phyloP scores from a whole-genome alignment of 2,888 invertebrate genomes.

The Drosophila nr. fundita region DNA sequence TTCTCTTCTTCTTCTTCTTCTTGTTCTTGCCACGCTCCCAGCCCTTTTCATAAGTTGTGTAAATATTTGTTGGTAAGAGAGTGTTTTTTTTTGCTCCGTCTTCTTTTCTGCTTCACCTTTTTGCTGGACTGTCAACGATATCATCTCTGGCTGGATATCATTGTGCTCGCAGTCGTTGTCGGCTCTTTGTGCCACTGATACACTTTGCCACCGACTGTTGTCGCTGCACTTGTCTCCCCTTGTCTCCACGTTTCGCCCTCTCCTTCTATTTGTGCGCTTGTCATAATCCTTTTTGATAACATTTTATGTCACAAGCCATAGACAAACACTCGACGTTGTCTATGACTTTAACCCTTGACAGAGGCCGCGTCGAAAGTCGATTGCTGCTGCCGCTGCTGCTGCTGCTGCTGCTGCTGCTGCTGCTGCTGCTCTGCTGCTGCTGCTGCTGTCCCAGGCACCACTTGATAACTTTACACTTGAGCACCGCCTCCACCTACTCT shows the following conservation, averaged over 20 bases:
- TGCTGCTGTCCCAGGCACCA: constrained; percentile 56
- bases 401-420: constrained; percentile 18
- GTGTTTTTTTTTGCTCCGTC: constrained; percentile 6
- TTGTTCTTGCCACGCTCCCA: constrained; percentile 34
- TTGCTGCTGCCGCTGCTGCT: constrained; percentile 1
- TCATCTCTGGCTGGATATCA: constrained; percentile 41
- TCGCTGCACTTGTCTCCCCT: constrained; percentile 14
- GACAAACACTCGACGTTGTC: constrained; percentile 76
- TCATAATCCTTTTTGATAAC: constrained; percentile 80
- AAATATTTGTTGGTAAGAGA: constrained; percentile 35
- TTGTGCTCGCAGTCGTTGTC: constrained; percentile 29
- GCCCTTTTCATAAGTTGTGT: constrained; percentile 40
- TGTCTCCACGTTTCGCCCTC: neutral
- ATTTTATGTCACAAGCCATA: constrained; percentile 77
- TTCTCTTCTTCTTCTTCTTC: neutral
- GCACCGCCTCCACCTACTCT: constrained; percentile 17
- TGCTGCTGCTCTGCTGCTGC: neutral
- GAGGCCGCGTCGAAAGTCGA: constrained; percentile 19
- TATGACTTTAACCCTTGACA: constrained; percentile 77
- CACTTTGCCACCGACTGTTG: constrained; percentile 33
- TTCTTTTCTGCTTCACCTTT: constrained; percentile 6
- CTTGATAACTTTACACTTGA: constrained; percentile 78
- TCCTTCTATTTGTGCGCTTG: constrained; percentile 52
- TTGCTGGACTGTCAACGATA: constrained; percentile 51
- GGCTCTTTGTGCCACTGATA: constrained; percentile 68